Base-by-base conservation (phyloP, 2,888 invertebrate species). In the Loripinus fragilis region DNA sequence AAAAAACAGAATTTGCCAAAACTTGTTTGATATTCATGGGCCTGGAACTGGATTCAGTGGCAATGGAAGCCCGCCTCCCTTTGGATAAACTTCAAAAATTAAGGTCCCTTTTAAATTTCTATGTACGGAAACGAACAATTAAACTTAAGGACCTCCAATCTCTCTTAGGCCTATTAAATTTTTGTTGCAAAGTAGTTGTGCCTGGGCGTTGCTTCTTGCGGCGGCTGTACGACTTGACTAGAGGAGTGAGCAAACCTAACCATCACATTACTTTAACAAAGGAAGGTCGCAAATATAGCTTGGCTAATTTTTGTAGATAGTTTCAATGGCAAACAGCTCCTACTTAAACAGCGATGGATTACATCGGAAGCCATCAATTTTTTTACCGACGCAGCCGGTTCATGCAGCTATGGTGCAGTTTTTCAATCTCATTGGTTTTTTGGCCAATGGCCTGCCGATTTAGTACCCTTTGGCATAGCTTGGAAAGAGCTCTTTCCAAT, bases 121-220 rank as follows among this genome's bases (percentile, higher is more conserved):
- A 60, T n/a, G 8, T 20, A 17, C 23, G 28, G 12, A 30, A 38
- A 23, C 38, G 45, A 41, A 67, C 38, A 41, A 25, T 67, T 15
- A 42, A n/a, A 23, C 45, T 67, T 15, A 67, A 20, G 28, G 67
- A 67, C 38, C 28, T 67, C 28, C 67, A 41, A 28, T 67, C 67
- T 41, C 28, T 67, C n/a, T 23, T 67, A 17, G 67, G 67, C 23
- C 41, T 25, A 12, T 28, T 41, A 12, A 67, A 20, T 45, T 67
- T 67, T 23, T 41, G 42, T 41, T 42, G 42, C 67, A 30, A 10
- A 15, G 17, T 60, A 33, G 25, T 12, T 42, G 7, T 41, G 2
- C 67, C 67, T 2, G 41, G 67, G 12, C 41, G 41, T 5, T 20
- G 15, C 20, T 67, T 67, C 41, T 23, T 67, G 67, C 67, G 38